Evolutionary conservation across 2,797 vertebrate species (phyloP), one percentile per base, ranked within the genome.

Genomic region (Microctenopoma stevenorrisi): DNA sequence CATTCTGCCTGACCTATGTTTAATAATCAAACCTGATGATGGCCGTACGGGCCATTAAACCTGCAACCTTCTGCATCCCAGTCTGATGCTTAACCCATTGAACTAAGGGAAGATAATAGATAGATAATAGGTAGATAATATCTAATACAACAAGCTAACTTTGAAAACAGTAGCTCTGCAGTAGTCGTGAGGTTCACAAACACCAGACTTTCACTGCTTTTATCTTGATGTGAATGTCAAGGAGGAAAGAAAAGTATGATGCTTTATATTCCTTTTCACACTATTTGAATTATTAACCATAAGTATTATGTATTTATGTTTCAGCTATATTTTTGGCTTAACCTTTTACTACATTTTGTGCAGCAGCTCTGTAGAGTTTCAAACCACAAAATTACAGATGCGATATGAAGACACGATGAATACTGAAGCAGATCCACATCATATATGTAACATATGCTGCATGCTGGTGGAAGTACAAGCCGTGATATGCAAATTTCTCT

Each of bases 401-500:
- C 22, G 38, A 59, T 8, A 35, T 25, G 64, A 74, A 57, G 47
- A 72, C 38, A 48, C 50, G 28, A n/a, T 61, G 16, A 76, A 64
- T 22, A 68, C 71, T 26, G 42, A 74, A 73, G 62, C 49, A 60
- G 47, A 76, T 64, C 59, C 48, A 74, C 37, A 30, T 66, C 66
- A 54, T 57, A 68, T 68, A 25, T 54, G 56, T 30, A 42, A 43
- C 42, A 42, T 42, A 59, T 15, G 18, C 7, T 46, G 8, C 18
- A 51, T 46, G 9, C 30, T 28, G 52, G 40, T 15, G 63, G 25
- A 70, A 28, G 44, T 63, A 66, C 67, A 69, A 81, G 49, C 42
- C 30, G 38, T 58, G 18, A 30, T 42, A 86, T 88, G 78, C 67
- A 70, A 76, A 88, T 84, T 80, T 75, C 8, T 79, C 61, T 76